These are phyloP conservation scores for Plecotus auritus DNA, from an alignment of 2,113 vertebrate genomes.

Conservation along the genomic window DNA sequence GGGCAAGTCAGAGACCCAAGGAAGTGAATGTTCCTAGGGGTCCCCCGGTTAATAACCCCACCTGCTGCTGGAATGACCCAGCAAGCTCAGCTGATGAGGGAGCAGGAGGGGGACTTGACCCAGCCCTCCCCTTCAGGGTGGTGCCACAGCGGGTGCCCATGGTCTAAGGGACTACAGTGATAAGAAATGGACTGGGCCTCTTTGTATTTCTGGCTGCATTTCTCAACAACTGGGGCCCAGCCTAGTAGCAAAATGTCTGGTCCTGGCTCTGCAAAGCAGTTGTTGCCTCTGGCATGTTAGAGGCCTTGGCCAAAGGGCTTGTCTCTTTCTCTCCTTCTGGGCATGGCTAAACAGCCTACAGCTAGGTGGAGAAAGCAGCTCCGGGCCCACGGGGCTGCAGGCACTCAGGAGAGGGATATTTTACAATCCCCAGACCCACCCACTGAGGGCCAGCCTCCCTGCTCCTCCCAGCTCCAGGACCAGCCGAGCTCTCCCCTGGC, in stretches of 20 bases:
- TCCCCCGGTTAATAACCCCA: neutral
- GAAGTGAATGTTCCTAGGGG: neutral
- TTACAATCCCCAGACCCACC: neutral
- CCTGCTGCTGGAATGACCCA: neutral
- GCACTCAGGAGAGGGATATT: neutral
- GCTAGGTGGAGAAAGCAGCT: neutral
- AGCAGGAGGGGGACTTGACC: neutral
- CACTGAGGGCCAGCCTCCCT: constrained; percentile 36
- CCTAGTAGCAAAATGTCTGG: constrained; percentile 52
- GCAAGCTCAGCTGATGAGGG: neutral
- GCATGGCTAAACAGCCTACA: neutral
- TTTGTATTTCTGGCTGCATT: neutral
- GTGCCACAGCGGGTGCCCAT: neutral
- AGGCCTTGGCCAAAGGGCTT: neutral
- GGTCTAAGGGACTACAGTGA: neutral
- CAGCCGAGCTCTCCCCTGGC: neutral
- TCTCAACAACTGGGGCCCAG: constrained; percentile 27
- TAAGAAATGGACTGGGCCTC: neutral
- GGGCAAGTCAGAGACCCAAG: neutral
- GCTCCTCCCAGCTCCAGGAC: constrained; percentile 3
- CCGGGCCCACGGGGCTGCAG: neutral
- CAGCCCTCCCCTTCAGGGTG: neutral
- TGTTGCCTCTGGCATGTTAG: neutral
- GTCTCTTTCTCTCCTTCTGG: neutral
- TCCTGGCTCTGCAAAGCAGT: constrained; percentile 18